Percentiles rank a stretch among this genome's conserved stretches.
Conservation (phyloP, 2,113 vertebrate species). For the Lepisosteus osseus region DNA sequence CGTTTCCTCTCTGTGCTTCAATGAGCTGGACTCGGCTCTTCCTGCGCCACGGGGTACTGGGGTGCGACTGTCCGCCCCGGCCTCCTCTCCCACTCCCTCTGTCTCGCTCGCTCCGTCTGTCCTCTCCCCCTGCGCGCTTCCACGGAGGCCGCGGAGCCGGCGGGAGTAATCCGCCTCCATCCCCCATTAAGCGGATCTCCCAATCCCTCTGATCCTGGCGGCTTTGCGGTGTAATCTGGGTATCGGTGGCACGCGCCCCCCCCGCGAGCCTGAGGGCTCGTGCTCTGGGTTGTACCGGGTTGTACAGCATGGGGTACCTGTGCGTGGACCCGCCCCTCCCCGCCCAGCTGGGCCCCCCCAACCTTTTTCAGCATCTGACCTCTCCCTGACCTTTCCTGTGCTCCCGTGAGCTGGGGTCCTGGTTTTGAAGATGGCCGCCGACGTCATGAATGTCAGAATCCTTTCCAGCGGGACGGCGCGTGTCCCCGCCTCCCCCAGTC, state of each 20-base stretch:
- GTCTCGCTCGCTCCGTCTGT: neutral
- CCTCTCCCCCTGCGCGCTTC: neutral
- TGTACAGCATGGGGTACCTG: slow-evolving; percentile 72
- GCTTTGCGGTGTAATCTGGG: neutral
- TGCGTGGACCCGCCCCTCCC: slow-evolving; percentile 27
- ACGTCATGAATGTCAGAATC: too few species aligned
- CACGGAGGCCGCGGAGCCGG: too few species aligned
- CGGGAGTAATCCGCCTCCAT: neutral
- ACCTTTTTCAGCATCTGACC: too few species aligned
- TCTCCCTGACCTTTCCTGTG: too few species aligned
- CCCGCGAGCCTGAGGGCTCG: slow-evolving; percentile 14
- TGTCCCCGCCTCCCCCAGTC: too few species aligned
- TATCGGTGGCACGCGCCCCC: neutral
- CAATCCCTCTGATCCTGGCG: neutral
- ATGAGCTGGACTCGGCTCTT: too few species aligned
- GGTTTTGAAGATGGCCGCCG: too few species aligned
- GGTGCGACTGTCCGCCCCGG: too few species aligned
- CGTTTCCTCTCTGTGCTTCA: too few species aligned
- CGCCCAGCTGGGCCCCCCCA: slow-evolving; percentile 28
- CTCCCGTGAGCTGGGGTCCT: too few species aligned
- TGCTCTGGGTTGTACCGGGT: slow-evolving; percentile 65
- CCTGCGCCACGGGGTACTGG: too few species aligned
- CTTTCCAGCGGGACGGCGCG: too few species aligned
- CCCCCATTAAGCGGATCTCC: neutral
- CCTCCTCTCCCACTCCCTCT: neutral